phyloP scores from a whole-genome alignment of 1,140 invertebrate species.

The Drosophila sulfurigaster region DNA sequence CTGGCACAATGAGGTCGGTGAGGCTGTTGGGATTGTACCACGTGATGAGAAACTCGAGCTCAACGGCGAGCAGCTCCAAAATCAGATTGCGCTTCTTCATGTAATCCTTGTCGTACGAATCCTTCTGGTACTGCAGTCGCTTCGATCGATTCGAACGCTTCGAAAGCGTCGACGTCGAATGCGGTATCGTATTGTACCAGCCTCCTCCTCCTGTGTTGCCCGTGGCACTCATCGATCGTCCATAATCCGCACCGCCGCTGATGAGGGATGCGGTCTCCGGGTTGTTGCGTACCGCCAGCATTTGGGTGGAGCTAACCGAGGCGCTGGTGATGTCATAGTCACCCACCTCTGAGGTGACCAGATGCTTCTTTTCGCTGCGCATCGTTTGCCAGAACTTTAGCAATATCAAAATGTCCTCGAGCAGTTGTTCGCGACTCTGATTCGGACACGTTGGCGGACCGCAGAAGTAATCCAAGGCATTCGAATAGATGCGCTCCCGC shows the following conservation, averaged over 20 bases:
- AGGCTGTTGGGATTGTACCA: constrained; percentile 97
- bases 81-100: constrained; percentile 98
- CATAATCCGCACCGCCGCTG: constrained; percentile 86
- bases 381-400: constrained; percentile 98
- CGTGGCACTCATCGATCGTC: constrained; percentile 88
- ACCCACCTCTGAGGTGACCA: constrained; percentile 88
- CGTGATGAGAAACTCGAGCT: constrained; percentile 97
- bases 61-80: constrained; percentile 95
- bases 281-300: constrained; percentile 78
- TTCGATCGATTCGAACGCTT: constrained; percentile 92
- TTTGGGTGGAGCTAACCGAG: constrained; percentile 85
- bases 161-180: constrained; percentile 90
- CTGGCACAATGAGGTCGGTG: constrained; percentile 89
- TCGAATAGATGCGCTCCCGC: constrained; percentile 96
- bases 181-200: constrained; percentile 95
- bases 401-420: constrained; percentile 96
- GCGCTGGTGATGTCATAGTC: constrained; percentile 85
- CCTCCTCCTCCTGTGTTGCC: constrained; percentile 87
- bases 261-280: constrained; percentile 81
- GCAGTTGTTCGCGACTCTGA: constrained; percentile 90
- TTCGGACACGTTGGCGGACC: constrained; percentile 93
- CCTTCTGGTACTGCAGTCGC: constrained; percentile 88
- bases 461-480: constrained; percentile 98
- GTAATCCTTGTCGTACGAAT: constrained; percentile 96
- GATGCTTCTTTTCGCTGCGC: constrained; percentile 98